phyloP scores from a whole-genome alignment of 2,888 invertebrate genomes.

The Drosophila stalkeri region DNA sequence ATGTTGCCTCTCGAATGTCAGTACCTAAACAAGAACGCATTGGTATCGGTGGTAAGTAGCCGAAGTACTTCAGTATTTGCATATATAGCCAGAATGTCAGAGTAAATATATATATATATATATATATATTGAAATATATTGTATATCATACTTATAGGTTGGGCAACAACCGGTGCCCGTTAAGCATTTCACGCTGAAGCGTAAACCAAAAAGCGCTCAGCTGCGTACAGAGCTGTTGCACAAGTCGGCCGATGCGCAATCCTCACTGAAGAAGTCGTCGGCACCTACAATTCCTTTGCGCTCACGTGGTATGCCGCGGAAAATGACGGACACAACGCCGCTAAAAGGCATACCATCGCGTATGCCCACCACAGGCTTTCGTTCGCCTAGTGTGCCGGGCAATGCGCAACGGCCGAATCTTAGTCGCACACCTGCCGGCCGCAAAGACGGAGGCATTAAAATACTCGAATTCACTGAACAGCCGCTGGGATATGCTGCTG shows the following conservation, averaged over 20 bases:
- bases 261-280: constrained; percentile 94
- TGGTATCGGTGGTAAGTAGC: constrained; percentile 91
- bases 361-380: constrained; percentile 89
- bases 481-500: constrained; percentile 92
- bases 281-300: constrained; percentile 95
- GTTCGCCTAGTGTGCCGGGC: constrained; percentile 85
- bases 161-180: constrained; percentile 93
- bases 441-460: constrained; percentile 97
- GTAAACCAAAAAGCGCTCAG: constrained; percentile 97
- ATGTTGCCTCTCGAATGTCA: constrained; percentile 98
- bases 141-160: constrained; percentile 86
- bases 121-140: not conserved
- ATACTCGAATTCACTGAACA: constrained; percentile 97
- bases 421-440: constrained; percentile 88
- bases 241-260: constrained; percentile 95
- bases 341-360: constrained; percentile 96
- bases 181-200: constrained; percentile 96
- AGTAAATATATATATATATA: not conserved
- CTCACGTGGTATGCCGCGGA: constrained; percentile 95
- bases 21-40: constrained; percentile 96
- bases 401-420: constrained; percentile 86
- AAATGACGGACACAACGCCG: constrained; percentile 98
- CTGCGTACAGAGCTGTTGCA: constrained; percentile 95
- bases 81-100: not conserved
- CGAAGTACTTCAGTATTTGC: not conserved